phyloP scores from a whole-genome alignment of 2,113 vertebrate species.

The Phocoena phocoena region DNA sequence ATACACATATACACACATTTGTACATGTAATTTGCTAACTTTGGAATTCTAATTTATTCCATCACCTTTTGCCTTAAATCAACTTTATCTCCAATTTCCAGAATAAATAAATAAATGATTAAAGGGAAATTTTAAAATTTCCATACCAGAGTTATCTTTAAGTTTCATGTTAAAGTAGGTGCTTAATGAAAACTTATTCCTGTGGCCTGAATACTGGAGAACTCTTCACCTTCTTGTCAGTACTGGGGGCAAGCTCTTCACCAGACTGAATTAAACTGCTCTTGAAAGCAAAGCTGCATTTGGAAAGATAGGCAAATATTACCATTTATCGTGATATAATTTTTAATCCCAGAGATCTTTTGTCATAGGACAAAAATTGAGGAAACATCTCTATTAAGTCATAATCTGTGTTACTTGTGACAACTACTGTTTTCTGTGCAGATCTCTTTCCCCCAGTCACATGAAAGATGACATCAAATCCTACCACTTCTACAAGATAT shows the following conservation, averaged over 20 bases:
- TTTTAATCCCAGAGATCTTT: not conserved
- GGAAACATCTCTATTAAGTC: not conserved
- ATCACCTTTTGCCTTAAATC: not conserved
- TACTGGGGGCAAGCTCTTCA: not conserved
- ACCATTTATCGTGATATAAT: not conserved
- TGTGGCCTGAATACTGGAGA: not conserved
- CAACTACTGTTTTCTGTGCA: not conserved
- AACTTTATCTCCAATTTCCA: not conserved
- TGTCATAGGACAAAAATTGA: not conserved
- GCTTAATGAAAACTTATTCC: not conserved
- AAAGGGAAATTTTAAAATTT: not conserved
- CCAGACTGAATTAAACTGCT: not conserved
- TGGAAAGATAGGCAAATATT: not conserved
- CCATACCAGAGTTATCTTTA: not conserved
- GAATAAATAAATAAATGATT: slow-evolving; percentile 19
- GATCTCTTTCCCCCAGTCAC: not conserved
- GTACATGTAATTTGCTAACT: not conserved
- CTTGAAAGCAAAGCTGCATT: not conserved
- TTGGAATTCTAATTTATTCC: not conserved
- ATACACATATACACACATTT: not conserved
- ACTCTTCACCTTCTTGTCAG: not conserved
- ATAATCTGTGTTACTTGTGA: not conserved
- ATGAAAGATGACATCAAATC: not conserved
- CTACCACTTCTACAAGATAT: not conserved
- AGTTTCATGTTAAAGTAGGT: not conserved